These are phyloP conservation scores for Halichondria panicea DNA, from an alignment of 37 sponge, comb jelly and placozoan genomes.

Conservation along the genomic window DNA sequence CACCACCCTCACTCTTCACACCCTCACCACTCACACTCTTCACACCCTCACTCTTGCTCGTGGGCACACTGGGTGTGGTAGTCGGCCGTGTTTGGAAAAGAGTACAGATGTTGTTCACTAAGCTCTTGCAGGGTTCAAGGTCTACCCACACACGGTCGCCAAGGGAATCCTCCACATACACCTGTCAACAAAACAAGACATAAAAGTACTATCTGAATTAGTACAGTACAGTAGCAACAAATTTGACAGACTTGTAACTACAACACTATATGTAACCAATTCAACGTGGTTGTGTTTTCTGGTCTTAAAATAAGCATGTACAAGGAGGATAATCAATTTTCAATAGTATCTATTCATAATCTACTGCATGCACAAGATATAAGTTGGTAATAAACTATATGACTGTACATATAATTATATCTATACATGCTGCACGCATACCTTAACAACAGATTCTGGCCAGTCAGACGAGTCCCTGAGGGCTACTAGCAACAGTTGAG, in stretches of 20 bases:
- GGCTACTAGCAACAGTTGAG: slow-evolving; percentile 52
- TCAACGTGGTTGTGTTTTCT: no score
- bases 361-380: no score
- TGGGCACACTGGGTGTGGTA: background rate
- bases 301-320: no score
- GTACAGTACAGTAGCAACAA: background rate
- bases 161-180: slow-evolving; percentile 83
- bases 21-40: slow-evolving; percentile 2
- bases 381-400: no score
- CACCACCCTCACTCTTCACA: background rate
- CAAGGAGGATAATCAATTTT: no score
- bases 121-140: slow-evolving; percentile 62
- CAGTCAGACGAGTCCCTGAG: slow-evolving; percentile 72
- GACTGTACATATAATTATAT: background rate
- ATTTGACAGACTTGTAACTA: no score
- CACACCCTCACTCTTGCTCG: background rate
- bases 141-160: slow-evolving; percentile 89
- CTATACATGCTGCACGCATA: slow-evolving; percentile 2
- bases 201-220: background rate
- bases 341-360: no score
- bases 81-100: slow-evolving; percentile 60
- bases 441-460: slow-evolving; percentile 86
- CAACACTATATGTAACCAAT: slow-evolving; percentile 1
- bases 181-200: slow-evolving; percentile 46
- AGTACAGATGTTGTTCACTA: slow-evolving; percentile 82